Conservation (phyloP, 2,888 invertebrate genomes). For the Celastrina argiolus region DNA sequence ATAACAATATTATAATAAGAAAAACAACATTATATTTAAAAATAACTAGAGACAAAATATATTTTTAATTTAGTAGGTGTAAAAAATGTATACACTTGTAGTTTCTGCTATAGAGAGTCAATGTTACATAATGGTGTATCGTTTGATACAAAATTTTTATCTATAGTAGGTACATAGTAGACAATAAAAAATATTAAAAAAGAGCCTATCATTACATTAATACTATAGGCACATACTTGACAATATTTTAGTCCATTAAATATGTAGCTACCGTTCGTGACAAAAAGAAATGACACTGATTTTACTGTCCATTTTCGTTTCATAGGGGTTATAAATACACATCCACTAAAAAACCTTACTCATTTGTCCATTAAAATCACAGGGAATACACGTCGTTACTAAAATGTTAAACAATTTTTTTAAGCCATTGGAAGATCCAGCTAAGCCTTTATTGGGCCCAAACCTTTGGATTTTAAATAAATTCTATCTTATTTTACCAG, state of each 20-base stretch:
- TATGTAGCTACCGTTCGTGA: constrained; percentile 22
- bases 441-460: constrained; percentile 53
- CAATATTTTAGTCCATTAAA: constrained; percentile 23
- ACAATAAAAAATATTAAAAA: neutral
- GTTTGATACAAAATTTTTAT: neutral
- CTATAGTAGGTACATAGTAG: too few species aligned
- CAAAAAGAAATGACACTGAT: constrained; percentile 4
- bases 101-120: too few species aligned
- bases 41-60: too few species aligned
- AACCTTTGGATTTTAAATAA: constrained; percentile 54
- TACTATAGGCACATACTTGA: neutral
- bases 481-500: constrained; percentile 51
- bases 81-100: too few species aligned
- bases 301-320: neutral
- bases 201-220: neutral
- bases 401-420: constrained; percentile 46
- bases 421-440: constrained; percentile 46
- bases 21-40: too few species aligned
- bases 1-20: too few species aligned
- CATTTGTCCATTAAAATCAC: neutral
- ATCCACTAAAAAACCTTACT: neutral
- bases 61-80: too few species aligned
- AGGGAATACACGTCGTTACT: neutral
- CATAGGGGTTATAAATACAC: constrained; percentile 8
- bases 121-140: too few species aligned